Evolutionary conservation across 1,140 invertebrate species (phyloP), one percentile per base, ranked within the genome.

Genomic region (Drosophila leontia): DNA sequence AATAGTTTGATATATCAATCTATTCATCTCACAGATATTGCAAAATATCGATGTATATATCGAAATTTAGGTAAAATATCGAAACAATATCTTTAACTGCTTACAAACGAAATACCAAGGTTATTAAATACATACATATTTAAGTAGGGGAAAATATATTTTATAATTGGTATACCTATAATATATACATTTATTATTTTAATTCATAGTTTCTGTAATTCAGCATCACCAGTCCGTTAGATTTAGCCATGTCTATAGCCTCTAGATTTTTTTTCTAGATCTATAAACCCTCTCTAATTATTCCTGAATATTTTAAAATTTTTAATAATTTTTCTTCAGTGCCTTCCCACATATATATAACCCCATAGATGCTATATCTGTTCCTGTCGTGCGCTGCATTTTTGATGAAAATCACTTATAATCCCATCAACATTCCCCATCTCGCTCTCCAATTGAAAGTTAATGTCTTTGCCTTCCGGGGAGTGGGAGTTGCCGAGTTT

Each of bases 331-430:
- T 50, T 39, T n/a, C 34, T 13, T 12, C 39, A 68, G 62, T 70
- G 62, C 23, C 15, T 3, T 4, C 26, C 23, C 17, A 71, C n/a
- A 61, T 37, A 47, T 23, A 42, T 71, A 56, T 41, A 50, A 55
- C 50, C 12, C 17, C 61, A 44, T 59, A 48, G 39, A 71, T 48
- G 44, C 68, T 56, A 53, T 82, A 58, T 77, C 55, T 84, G 62
- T 80, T 61, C 68, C 70, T 88, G 83, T 86, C 84, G 84, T 87
- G 83, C 77, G 83, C 84, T 87, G 83, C 84, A 87, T 87, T 87
- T 87, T 87, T 87, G 83, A 87, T 87, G 84, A 83, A 87, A 87
- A 88, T 87, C 83, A 87, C 83, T 87, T 87, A 87, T 87, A 87
- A 87, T 87, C 83, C 83, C 83, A 87, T 87, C 83, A 87, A 83